phyloP scores from a whole-genome alignment of 2,888 invertebrate species.

The Orchesellides sinensis region DNA sequence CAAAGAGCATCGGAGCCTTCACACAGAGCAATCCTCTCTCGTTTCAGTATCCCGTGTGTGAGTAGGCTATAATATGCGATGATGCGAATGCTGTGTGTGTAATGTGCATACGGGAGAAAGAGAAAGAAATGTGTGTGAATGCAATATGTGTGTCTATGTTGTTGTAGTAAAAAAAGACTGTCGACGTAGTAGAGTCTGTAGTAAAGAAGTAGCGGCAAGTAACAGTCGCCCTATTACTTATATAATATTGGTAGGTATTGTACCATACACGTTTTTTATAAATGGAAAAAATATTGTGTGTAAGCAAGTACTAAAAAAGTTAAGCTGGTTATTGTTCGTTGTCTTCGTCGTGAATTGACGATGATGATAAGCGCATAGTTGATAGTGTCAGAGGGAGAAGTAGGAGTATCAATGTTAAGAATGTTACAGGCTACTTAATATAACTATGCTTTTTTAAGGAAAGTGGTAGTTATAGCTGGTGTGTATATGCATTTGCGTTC shows the following conservation, averaged over 20 bases:
- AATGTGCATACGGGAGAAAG: constrained; percentile 2
- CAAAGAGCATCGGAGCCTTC: neutral
- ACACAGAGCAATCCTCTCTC: neutral
- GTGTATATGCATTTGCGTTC: neutral
- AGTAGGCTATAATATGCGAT: neutral
- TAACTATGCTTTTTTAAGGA: neutral
- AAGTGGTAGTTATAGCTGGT: neutral
- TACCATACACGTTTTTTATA: neutral
- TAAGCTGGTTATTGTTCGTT: constrained; percentile 16
- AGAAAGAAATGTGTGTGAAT: constrained; percentile 24
- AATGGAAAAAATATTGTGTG: constrained; percentile 11
- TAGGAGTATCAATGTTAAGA: neutral
- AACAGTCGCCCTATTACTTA: neutral
- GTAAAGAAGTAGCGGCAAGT: constrained; percentile 49
- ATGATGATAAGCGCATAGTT: neutral
- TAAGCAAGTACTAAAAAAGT: constrained; percentile 15
- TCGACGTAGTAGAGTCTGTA: constrained; percentile 10
- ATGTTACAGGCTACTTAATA: neutral
- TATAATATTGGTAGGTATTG: neutral
- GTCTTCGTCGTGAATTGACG: constrained; percentile 1
- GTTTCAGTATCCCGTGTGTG: constrained; percentile 15
- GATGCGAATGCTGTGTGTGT: constrained; percentile 12
- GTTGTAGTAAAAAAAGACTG: neutral
- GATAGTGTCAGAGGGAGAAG: neutral
- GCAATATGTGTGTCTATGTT: constrained; percentile 15